Evolutionary conservation across 2,113 vertebrate species (phyloP).

Genomic region (Mugil cephalus): DNA sequence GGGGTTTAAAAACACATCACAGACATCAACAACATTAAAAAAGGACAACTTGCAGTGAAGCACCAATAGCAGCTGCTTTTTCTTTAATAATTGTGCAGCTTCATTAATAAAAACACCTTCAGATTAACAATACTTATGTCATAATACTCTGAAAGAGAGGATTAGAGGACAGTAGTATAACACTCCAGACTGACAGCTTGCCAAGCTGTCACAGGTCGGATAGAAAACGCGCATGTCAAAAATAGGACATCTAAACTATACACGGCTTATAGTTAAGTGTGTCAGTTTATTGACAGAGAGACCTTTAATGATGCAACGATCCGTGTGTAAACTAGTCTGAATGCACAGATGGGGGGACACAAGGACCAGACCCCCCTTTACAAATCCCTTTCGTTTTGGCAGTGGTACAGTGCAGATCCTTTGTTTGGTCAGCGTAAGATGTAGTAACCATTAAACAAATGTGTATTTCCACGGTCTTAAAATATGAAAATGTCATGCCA

Average conservation of each 20-base stretch:
- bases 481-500: background rate
- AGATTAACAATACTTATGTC: background rate
- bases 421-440: background rate
- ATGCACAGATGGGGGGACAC: slow-evolving; percentile 24
- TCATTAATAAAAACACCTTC: background rate
- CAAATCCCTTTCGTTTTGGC: background rate
- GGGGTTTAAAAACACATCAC: too few species aligned
- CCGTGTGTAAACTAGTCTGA: background rate
- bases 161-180: background rate
- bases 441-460: background rate
- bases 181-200: slow-evolving; percentile 34
- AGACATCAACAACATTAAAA: too few species aligned
- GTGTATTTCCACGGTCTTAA: accelerated
- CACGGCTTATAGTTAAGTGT: slow-evolving; percentile 26
- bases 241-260: slow-evolving; percentile 43
- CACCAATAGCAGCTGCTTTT: too few species aligned
- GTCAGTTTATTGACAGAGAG: slow-evolving; percentile 16
- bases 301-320: slow-evolving; percentile 30
- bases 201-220: background rate
- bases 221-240: slow-evolving; percentile 20
- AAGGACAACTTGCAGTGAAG: too few species aligned
- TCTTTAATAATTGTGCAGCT: too few species aligned
- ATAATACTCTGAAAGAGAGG: background rate
- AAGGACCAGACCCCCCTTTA: background rate
- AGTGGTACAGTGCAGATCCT: background rate